A percentile compares a stretch with the other conserved stretches of the same genome.
Conservation (phyloP, 92 coral and sea anemone genomes). For the Heliopora coerulea region DNA sequence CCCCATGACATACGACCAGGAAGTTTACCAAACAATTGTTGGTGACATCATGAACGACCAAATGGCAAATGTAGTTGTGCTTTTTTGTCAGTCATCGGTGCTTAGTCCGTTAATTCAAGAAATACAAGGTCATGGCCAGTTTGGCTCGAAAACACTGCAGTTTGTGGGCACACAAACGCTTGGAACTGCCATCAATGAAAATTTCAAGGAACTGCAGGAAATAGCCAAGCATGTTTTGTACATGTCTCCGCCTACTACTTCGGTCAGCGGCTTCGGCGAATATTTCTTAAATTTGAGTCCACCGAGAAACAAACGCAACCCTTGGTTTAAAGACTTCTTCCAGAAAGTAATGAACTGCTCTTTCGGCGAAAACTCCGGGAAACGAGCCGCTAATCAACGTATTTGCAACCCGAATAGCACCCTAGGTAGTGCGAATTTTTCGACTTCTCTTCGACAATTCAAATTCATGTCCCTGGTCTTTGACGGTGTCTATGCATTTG, state of each 20-base stretch:
- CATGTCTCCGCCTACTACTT: not conserved
- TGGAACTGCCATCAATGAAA: not conserved
- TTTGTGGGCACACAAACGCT: not conserved
- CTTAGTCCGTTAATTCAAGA: not conserved
- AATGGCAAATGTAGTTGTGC: conserved; percentile 63
- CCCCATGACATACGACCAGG: conserved; percentile 27
- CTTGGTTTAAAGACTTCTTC: conserved; percentile 81
- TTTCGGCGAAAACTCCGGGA: not conserved
- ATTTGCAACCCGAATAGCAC: not conserved
- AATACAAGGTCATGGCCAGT: not conserved
- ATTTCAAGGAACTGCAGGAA: not conserved
- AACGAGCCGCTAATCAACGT: not conserved
- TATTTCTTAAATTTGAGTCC: conserved; percentile 58
- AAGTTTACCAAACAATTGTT: conserved; percentile 30
- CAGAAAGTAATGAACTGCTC: conserved; percentile 57
- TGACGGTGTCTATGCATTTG: conserved; percentile 77
- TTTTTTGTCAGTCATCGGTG: conserved; percentile 45
- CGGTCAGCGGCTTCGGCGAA: conserved; percentile 42
- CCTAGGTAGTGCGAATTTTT: not conserved
- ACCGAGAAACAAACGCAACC: conserved; percentile 60
- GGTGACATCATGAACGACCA: conserved; percentile 63
- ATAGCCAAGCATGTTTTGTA: not conserved
- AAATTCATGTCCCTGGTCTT: conserved; percentile 52
- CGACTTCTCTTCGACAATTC: not conserved
- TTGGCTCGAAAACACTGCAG: not conserved